phyloP scores from a whole-genome alignment of 2,113 vertebrate species.

The Leptobrachium leishanense region DNA sequence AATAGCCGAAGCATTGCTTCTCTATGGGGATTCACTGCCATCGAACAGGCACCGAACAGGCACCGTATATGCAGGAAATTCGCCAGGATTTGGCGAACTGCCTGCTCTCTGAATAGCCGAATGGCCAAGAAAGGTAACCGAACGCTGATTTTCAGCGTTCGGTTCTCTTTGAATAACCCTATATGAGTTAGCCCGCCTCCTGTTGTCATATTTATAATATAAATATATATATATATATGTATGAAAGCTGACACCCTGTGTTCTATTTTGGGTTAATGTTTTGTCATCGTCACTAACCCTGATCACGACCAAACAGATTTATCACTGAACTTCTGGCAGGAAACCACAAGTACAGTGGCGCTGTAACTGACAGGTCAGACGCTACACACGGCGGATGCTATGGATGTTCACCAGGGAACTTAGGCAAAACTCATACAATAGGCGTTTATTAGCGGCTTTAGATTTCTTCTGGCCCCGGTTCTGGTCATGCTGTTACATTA shows the following conservation, averaged over 20 bases:
- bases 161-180: too few species aligned
- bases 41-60: too few species aligned
- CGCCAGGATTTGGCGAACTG: too few species aligned
- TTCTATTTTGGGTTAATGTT: constrained; percentile 21
- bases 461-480: neutral
- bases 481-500: neutral
- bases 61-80: too few species aligned
- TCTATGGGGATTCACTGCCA: too few species aligned
- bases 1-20: too few species aligned
- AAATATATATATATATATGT: neutral
- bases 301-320: constrained; percentile 16
- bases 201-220: too few species aligned
- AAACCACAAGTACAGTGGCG: constrained; percentile 2
- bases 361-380: constrained; percentile 19
- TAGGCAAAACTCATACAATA: neutral
- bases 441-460: neutral
- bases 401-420: neutral
- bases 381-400: neutral
- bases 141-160: too few species aligned
- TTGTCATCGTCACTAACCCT: neutral
- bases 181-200: too few species aligned
- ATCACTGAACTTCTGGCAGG: constrained; percentile 21
- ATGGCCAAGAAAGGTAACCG: too few species aligned
- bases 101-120: too few species aligned
- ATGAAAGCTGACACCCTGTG: constrained; percentile 2